Evolutionary conservation across 2,888 invertebrate genomes (phyloP).

Genomic region (Tetheella fluctuosa): DNA sequence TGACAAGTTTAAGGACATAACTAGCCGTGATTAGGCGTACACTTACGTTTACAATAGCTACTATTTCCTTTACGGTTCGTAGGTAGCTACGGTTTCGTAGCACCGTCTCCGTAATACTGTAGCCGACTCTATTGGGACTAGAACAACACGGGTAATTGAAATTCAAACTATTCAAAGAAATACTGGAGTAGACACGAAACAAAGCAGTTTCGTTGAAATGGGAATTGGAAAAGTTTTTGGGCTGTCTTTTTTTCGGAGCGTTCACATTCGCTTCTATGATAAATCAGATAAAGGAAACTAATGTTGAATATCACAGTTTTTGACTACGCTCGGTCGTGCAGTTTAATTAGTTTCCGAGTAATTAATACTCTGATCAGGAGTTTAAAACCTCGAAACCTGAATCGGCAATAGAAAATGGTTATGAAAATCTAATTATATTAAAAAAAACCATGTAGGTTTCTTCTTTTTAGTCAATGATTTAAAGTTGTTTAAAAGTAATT

Average conservation of each 20-base stretch:
- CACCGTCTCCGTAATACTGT: slow-evolving; percentile 18
- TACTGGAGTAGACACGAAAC: slow-evolving; percentile 11
- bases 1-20: slow-evolving; percentile 83
- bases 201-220: slow-evolving; percentile 22
- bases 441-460: neutral
- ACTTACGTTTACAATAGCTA: slow-evolving; percentile 32
- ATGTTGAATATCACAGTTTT: neutral
- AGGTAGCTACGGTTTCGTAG: slow-evolving; percentile 32
- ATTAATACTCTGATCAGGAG: neutral
- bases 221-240: slow-evolving; percentile 38
- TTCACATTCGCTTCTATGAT: neutral
- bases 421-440: neutral
- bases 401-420: neutral
- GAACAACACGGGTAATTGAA: slow-evolving; percentile 2
- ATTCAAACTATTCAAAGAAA: slow-evolving; percentile 5
- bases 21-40: slow-evolving; percentile 64
- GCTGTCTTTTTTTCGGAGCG: slow-evolving; percentile 18
- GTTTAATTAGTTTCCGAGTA: neutral
- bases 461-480: neutral
- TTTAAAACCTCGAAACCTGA: neutral
- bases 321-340: neutral
- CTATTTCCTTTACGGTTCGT: slow-evolving; percentile 22
- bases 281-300: no score
- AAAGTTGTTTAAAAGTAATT: neutral
- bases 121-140: slow-evolving; percentile 17